phyloP scores from a whole-genome alignment of 2,797 vertebrate genomes.

The Scyliorhinus canicula region DNA sequence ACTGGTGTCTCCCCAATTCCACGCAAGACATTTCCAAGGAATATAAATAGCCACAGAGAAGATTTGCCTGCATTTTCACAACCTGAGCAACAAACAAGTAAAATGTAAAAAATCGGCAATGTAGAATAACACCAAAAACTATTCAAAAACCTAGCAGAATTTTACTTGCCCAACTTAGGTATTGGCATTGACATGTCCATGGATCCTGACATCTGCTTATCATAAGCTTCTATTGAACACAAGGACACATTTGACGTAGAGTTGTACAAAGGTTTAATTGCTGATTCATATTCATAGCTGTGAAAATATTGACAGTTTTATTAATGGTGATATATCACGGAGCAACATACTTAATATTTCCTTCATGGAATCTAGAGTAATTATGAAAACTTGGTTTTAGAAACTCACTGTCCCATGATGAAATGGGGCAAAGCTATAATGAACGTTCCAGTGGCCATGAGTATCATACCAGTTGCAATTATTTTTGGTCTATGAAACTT shows the following conservation, averaged over 20 bases:
- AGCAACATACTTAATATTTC: background rate
- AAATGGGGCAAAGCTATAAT: conserved; percentile 62
- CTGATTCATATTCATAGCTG: conserved; percentile 60
- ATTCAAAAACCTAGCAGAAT: background rate
- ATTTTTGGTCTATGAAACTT: conserved; percentile 66
- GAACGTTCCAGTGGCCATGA: conserved; percentile 59
- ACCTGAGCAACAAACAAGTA: conserved; percentile 44
- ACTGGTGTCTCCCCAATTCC: conserved; percentile 74
- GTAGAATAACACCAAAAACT: background rate
- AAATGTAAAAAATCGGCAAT: background rate
- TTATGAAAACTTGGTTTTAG: background rate
- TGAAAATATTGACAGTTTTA: conserved; percentile 38
- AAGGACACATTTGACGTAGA: conserved; percentile 52
- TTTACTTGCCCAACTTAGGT: background rate
- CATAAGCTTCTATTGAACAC: conserved; percentile 49
- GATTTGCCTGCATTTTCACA: conserved; percentile 62
- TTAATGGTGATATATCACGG: background rate
- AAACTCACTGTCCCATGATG: conserved; percentile 61
- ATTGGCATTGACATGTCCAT: background rate
- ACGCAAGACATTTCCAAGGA: conserved; percentile 69
- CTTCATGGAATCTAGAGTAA: background rate
- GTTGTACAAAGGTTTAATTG: conserved; percentile 49
- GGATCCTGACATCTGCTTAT: background rate
- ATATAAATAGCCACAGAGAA: conserved; percentile 65
- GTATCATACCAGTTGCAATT: conserved; percentile 60